Conservation (phyloP, 64 coral and sea anemone species). For the Pachyseris speciosa region DNA sequence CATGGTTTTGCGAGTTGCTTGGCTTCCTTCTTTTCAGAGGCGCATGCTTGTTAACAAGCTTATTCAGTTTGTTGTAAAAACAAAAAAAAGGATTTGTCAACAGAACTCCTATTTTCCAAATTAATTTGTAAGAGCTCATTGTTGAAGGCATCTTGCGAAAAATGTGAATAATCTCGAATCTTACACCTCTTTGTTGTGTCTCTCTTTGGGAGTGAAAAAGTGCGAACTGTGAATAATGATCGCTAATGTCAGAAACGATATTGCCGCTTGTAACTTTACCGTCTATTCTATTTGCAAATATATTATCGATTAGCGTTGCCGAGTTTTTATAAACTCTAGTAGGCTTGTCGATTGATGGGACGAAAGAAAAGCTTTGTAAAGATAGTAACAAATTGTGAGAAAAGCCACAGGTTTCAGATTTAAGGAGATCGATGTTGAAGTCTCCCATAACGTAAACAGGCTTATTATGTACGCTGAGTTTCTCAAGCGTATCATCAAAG, state of each 20-base stretch:
- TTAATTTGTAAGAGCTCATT: neutral
- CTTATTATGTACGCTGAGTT: neutral
- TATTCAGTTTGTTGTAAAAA: slow-evolving; percentile 37
- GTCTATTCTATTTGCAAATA: neutral
- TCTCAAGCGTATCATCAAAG: neutral
- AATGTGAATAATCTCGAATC: neutral
- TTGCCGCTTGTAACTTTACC: neutral
- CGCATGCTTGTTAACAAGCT: slow-evolving; percentile 39
- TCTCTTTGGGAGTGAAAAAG: neutral
- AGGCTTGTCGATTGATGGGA: neutral
- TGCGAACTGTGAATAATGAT: neutral
- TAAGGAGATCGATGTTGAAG: neutral
- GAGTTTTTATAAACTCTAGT: neutral
- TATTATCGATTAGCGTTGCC: neutral
- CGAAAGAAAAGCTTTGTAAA: neutral
- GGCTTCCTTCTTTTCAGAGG: neutral
- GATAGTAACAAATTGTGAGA: neutral
- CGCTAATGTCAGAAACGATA: neutral
- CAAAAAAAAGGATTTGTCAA: slow-evolving; percentile 6
- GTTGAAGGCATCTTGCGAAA: neutral
- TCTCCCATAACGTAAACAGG: neutral
- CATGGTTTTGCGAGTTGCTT: slow-evolving; percentile 47
- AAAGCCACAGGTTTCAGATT: neutral
- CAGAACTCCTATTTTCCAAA: neutral
- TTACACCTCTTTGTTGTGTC: neutral